Evolutionary conservation across 2,888 invertebrate species (phyloP), one percentile per base, ranked within the genome.

Genomic region (Epinotia brunnichana): DNA sequence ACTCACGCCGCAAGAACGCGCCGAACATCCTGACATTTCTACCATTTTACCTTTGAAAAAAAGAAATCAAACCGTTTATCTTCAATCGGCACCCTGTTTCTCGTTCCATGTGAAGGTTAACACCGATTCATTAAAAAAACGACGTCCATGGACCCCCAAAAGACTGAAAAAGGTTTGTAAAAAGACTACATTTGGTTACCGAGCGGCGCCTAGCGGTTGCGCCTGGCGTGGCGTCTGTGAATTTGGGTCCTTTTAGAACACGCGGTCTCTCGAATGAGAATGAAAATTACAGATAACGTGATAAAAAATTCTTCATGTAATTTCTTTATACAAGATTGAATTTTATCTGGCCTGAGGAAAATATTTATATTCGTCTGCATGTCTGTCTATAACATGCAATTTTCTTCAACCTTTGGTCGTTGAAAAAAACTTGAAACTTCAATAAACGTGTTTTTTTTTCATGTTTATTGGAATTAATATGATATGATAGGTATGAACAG

Each of bases 111-210:
- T 83, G 91, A 91, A 92, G 92, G 92, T 92, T 92, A 92, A 92
- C 92, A 92, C 92, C 88, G 92, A 91, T 92, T 91, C 90, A 89
- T 91, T 92, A 90, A 92, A 92, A n/a, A 92, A 92, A 91, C 82
- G 82, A 90, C 84, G 85, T 84, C 83, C 82, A 85, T 84, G 82
- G 92, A 92, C 92, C 92, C 90, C 92, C 92, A 91, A 91, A 93
- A 92, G 91, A 91, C 90, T 91, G 89, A 87, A 90, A 91, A 90
- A 90, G 83, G 88, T 76, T 70, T 75, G 77, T 84, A 90, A 91
- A 91, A 91, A 88, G 90, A 87, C 87, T 89, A 90, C 87, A 87
- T 87, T 89, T 86, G 90, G 90, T 90, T 89, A 89, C 88, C 82
- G 87, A 89, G 85, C 90, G 92, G 92, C 92, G 92, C 92, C 92